Evolutionary conservation across 2,888 invertebrate species (phyloP).

Genomic region (Pelosia muscerda): DNA sequence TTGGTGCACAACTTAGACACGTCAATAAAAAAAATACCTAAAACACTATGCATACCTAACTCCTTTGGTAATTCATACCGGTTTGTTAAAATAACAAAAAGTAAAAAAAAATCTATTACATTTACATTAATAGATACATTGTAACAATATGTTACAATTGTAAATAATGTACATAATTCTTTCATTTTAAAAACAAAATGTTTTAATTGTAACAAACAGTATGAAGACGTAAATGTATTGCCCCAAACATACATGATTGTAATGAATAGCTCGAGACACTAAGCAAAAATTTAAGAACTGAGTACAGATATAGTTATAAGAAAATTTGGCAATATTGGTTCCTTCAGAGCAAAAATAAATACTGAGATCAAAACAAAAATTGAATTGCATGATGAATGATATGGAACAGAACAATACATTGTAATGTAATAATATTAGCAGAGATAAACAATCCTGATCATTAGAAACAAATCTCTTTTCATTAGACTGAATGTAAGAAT

Average conservation of each 20-base stretch:
- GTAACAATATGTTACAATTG: conserved; percentile 69
- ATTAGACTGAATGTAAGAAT: not conserved
- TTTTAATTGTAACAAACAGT: conserved; percentile 24
- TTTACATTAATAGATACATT: conserved; percentile 62
- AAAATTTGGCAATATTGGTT: conserved; percentile 13
- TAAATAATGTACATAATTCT: conserved; percentile 62
- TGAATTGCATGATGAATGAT: conserved; percentile 13
- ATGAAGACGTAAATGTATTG: conserved; percentile 8
- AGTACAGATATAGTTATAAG: not conserved
- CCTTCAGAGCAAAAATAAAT: conserved; percentile 5
- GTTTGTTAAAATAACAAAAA: conserved; percentile 75
- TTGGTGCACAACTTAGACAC: conserved; percentile 44
- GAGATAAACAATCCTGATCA: conserved; percentile 17
- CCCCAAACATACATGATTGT: conserved; percentile 2
- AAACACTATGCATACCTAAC: conserved; percentile 81
- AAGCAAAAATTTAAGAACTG: conserved; percentile 9
- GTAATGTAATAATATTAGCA: not conserved
- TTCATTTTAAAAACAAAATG: conserved; percentile 10
- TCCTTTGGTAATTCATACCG: conserved; percentile 86
- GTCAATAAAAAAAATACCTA: conserved; percentile 73
- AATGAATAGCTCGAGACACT: not conserved
- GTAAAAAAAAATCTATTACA: conserved; percentile 67
- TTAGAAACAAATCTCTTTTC: not conserved
- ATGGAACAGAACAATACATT: conserved; percentile 2
- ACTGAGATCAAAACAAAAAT: conserved; percentile 45